Evolutionary conservation across 2,888 invertebrate genomes (phyloP), one percentile per base, ranked within the genome.

Genomic region (Cephus nigrinus): DNA sequence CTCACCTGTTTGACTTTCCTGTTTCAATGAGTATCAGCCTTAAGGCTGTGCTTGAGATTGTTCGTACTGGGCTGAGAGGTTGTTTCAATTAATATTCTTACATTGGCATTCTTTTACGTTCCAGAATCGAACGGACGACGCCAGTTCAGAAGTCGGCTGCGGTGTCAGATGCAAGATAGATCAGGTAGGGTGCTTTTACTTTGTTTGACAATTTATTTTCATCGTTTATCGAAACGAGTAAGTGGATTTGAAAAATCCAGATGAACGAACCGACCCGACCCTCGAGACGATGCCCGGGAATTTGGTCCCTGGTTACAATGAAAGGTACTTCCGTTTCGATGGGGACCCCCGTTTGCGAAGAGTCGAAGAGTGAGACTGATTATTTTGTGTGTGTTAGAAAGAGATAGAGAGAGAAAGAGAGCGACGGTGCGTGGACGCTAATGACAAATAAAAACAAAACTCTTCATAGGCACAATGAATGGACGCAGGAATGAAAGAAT

Each of bases 91-190:
- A 33, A 71, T 11, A 71, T 71, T 71, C 15, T 31, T 33, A 71
- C 55, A 9, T 23, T 55, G 55, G 23, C 55, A 55, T 55, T 55
- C 23, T 55, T 55, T 55, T 55, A 55, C 55, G 80, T 93, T 93
- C 80, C 94, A 96, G 95, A 95, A 95, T 90, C 94, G 94, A 84
- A 95, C 95, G 81, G 95, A 94, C 83, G 94, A 94, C 84, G 93
- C 93, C n/a, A 94, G 94, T 87, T 94, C 94, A 85, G 95, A 95
- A 88, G 94, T 95, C 76, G 94, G 94, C 82, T 96, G 96, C 86
- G 95, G 94, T 68, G 93, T 93, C 69, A 94, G 94, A 81, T 96
- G 96, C 92, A 95, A 94, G 90, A 93, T 95, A 79, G 94, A 95
- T 90, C 95, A 96, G 93, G 96, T 96, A 93, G 93, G 55, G 23